phyloP scores from a whole-genome alignment of 2,888 invertebrate genomes.

The Metopia argyrocephala region DNA sequence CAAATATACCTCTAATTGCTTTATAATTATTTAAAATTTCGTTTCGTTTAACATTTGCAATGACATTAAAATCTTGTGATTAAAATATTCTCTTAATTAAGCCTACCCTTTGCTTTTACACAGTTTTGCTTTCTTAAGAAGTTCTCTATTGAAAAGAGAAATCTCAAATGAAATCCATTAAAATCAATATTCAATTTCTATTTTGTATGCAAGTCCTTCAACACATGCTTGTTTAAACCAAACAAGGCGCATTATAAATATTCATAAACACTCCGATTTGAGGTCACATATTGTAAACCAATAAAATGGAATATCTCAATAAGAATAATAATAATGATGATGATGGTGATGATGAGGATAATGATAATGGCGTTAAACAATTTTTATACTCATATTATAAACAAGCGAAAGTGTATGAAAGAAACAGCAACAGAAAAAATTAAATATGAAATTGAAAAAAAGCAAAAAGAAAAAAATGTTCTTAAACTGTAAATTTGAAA shows the following conservation, averaged over 20 bases:
- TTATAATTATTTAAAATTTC: no score
- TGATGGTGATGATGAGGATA: background rate
- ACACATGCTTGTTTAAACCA: background rate
- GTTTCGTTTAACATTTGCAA: no score
- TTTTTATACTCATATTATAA: background rate
- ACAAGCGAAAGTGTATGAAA: background rate
- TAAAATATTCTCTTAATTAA: no score
- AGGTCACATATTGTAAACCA: slow-evolving; percentile 61
- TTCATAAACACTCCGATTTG: slow-evolving; percentile 42
- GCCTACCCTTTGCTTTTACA: no score
- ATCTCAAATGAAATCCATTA: slow-evolving; percentile 1
- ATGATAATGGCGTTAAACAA: background rate
- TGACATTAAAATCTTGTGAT: no score
- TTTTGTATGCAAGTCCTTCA: slow-evolving; percentile 16
- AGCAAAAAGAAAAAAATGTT: background rate
- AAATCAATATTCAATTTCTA: slow-evolving; percentile 32
- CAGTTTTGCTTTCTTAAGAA: no score
- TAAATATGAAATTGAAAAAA: background rate
- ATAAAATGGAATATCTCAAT: slow-evolving; percentile 59
- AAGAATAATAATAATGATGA: slow-evolving; percentile 49
- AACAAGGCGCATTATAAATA: background rate
- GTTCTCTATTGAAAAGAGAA: no score
- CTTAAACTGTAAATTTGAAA: background rate
- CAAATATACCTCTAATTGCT: no score
- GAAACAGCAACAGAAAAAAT: background rate